Evolutionary conservation across 2,888 invertebrate species (phyloP).

Genomic region (Phrixothrix hirtus): DNA sequence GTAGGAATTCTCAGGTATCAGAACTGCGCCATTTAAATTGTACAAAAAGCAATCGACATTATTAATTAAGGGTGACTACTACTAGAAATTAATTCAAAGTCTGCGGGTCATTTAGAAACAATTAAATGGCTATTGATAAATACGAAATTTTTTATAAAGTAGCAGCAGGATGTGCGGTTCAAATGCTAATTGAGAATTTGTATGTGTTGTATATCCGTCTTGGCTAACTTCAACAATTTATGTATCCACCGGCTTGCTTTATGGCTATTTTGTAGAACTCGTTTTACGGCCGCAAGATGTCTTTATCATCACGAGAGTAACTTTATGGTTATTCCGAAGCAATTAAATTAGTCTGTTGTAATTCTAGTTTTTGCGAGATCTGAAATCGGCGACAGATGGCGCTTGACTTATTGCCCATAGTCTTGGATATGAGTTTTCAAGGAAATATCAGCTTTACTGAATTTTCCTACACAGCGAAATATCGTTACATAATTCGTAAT

Average conservation of each 20-base stretch:
- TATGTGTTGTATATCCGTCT: conserved; percentile 52
- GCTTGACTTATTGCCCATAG: conserved; percentile 51
- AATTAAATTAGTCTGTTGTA: conserved; percentile 57
- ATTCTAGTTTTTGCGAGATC: conserved; percentile 52
- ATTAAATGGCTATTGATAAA: background rate
- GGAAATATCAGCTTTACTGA: conserved; percentile 21
- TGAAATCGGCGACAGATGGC: conserved; percentile 52
- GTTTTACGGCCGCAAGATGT: conserved; percentile 56
- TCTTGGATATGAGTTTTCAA: conserved; percentile 35
- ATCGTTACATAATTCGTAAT: conserved; percentile 15
- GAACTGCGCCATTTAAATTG: conserved; percentile 4
- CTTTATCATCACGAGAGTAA: conserved; percentile 55
- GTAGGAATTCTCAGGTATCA: conserved; percentile 19
- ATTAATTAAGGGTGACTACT: too few relatives aligned
- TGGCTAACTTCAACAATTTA: conserved; percentile 51
- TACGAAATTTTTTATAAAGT: conserved; percentile 27
- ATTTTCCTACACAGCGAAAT: conserved; percentile 23
- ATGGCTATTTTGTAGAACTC: conserved; percentile 55
- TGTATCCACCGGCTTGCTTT: conserved; percentile 55
- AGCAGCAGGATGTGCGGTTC: conserved; percentile 35
- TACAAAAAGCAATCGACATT: too few relatives aligned
- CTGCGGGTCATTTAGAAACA: too few relatives aligned
- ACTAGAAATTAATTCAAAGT: too few relatives aligned
- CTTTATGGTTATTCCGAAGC: conserved; percentile 56
- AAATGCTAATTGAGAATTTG: conserved; percentile 55